These are phyloP conservation scores for Adoxophyes honmai DNA, from an alignment of 1,140 invertebrate species.

Conservation along the genomic window DNA sequence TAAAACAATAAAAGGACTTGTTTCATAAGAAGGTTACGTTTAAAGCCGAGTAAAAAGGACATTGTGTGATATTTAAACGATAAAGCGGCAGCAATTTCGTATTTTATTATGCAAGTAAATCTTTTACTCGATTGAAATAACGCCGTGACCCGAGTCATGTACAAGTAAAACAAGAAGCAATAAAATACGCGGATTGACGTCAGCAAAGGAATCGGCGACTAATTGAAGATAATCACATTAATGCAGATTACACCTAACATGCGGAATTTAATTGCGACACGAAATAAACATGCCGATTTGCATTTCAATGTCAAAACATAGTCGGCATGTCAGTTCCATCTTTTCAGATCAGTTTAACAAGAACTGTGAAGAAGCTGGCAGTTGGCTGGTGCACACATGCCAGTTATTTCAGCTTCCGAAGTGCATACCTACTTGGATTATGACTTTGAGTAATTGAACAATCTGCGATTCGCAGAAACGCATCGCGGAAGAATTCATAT, in stretches of 20 bases:
- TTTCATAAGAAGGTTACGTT: not conserved
- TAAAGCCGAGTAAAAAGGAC: not conserved
- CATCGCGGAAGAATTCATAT: not conserved
- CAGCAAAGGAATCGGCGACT: not conserved
- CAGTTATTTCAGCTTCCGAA: no score
- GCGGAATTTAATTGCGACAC: not conserved
- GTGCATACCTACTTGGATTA: no score
- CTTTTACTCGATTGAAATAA: not conserved
- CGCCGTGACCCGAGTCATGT: not conserved
- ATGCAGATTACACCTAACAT: slow-evolving; percentile 1
- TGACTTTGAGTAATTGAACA: not conserved
- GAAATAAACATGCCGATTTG: not conserved
- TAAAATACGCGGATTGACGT: slow-evolving; percentile 3
- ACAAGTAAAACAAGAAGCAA: not conserved
- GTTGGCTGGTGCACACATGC: no score
- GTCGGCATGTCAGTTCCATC: not conserved
- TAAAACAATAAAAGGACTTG: not conserved
- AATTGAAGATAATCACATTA: slow-evolving; percentile 2
- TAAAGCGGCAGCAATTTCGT: not conserved
- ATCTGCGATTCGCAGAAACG: slow-evolving; percentile 5
- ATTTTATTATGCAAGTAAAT: not conserved
- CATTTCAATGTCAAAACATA: not conserved
- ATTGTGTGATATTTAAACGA: not conserved
- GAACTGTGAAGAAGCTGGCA: not conserved
- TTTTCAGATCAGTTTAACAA: no score